Evolutionary conservation across 2,113 vertebrate species (phyloP), one percentile per base, ranked within the genome.

Genomic region (Melierax canorus): DNA sequence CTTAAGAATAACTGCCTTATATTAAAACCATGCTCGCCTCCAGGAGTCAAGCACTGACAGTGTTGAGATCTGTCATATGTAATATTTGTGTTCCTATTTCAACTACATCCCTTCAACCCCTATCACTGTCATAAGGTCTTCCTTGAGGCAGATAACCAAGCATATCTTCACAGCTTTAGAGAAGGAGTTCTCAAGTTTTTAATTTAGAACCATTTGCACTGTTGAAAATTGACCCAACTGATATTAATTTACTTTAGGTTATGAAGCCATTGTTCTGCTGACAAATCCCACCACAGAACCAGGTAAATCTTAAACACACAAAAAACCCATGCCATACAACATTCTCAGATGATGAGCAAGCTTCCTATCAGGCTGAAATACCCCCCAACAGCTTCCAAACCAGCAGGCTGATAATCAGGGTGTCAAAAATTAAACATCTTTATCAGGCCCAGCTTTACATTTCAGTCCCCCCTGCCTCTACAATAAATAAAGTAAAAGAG

Each of bases 241-340:
- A 20, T 39, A 84, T 6, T 27, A n/a, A 86, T 60, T 48, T 48
- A 16, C 27, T 88, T 26, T 9, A 56, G 10, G 21, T 56, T 27
- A 79, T 3, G 16, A 88, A 71, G 38, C 19, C 22, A 32, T n/a
- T 86, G 29, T 32, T 87, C 55, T 20, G 13, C 15, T 48, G 29
- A 69, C 12, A 46, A 9, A 67, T 17, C 26, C 26, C 10, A 63
- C 29, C 2, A 8, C 16, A 90, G 27, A 91, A 74, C 3, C n/a
- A 92, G 10, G 17, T 41, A 55, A 48, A n/a, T 13, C 36, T 50
- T 50, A 59, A 73, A 77, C 34, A 81, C 27, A 66, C 8, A 87
- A 63, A 23, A 38, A 0, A 0, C 4, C 7, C 39, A 46, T 2
- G 12, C 18, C 86, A 68, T 16, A 36, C 10, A 62, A 48, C 26